Base-by-base conservation (phyloP, 1,140 invertebrate species). In the Homarus americanus region DNA sequence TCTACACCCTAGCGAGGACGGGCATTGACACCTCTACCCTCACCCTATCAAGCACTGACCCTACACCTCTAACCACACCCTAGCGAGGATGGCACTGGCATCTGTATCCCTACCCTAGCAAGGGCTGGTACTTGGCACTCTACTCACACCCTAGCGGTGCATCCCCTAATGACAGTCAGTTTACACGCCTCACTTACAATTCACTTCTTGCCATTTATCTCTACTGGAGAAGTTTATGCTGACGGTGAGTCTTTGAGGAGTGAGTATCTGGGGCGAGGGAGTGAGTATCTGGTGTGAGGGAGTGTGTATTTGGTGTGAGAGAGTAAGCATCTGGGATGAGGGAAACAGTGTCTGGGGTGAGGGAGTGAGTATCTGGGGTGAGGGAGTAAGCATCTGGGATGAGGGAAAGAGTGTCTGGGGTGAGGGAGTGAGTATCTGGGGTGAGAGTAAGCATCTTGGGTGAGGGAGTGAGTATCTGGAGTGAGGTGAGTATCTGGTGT, bases 201-300 rank as follows among this genome's bases (percentile, higher is more conserved):
- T 84, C 82, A 84, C 63, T 84, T 73, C 82, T 15, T 73, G 66
- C 66, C 82, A 84, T 84, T 84, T 84, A 36, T 84, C 82, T 84
- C 38, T 28, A 73, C 24, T 84, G 36, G 5, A 40, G 40, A 63
- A 69, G 82, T 84, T 84, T 84, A 84, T 28, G 34, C 24, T 66
- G 20, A 34, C 28, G 36, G 53, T 69, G 20, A 12, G 36, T 17
- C 15, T 24, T 9, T 20, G 38, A 40, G 82, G 63, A 53, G 7
- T 24, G 44, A 28, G 44, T 49, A 9, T 49, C 9, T 49, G 17
- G 32, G 15, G 1, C 17, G 36, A 36, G 24, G 58, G 53, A 9
- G 53, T 24, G 40, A 28, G 5, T 49, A 49, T 12, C 4, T 49
- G 15, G 15, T 49, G 44, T 5, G 20, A 24, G 7, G 17, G 28